These are phyloP conservation scores for Nipponia nippon DNA, from an alignment of 2,113 vertebrate species.

Conservation along the genomic window DNA sequence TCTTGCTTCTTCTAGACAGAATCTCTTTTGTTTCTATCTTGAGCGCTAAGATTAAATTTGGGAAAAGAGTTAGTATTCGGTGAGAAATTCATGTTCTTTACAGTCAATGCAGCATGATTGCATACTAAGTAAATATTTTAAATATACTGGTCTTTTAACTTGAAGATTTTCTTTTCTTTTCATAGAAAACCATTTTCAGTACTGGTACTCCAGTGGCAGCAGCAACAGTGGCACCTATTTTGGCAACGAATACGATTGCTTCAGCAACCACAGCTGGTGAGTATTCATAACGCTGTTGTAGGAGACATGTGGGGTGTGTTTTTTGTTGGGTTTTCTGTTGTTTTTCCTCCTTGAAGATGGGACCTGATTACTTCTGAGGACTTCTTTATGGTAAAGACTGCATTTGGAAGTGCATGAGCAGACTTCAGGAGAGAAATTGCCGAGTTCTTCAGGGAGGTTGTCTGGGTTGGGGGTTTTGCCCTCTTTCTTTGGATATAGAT, in stretches of 20 bases:
- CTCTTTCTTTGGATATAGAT: neutral
- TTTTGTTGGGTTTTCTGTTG: neutral
- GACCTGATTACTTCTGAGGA: neutral
- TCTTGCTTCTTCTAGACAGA: fast-evolving
- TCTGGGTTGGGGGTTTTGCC: neutral
- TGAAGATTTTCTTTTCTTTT: neutral
- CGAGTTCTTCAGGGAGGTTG: neutral
- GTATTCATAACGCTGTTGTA: neutral
- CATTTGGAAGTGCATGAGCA: neutral
- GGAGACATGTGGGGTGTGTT: fast-evolving
- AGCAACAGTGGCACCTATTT: slow-evolving; percentile 95
- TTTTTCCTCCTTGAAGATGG: neutral
- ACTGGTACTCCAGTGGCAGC: slow-evolving; percentile 94
- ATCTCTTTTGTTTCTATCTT: neutral
- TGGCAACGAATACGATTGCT: slow-evolving; percentile 92
- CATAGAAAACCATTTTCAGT: slow-evolving; percentile 94
- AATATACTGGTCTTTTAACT: neutral
- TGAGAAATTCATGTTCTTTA: neutral
- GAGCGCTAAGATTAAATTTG: neutral
- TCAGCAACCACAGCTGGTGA: slow-evolving; percentile 90
- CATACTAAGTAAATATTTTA: neutral
- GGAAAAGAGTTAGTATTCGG: neutral
- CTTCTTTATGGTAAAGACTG: neutral
- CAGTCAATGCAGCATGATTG: neutral
- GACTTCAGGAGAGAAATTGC: neutral